Evolutionary conservation across 2,113 vertebrate genomes (phyloP), one percentile per base, ranked within the genome.

Genomic region (Lasiurus borealis): DNA sequence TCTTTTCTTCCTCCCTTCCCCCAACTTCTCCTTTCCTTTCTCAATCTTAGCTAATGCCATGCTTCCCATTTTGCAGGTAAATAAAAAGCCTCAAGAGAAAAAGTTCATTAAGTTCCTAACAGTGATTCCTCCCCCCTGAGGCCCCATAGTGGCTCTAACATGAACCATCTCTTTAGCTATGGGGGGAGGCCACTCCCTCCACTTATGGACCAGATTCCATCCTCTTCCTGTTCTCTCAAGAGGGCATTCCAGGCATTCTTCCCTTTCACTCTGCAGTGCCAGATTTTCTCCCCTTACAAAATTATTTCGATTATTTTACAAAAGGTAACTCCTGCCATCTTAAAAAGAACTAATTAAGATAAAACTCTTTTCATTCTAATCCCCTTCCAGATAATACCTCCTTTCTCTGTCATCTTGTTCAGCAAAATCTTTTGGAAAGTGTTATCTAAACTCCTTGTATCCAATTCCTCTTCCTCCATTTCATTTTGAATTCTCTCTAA

Each of bases 81-180:
- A 96, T 14, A n/a, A 48, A 54, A 69, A 84, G 16, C 83, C 64
- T 48, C 36, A 69, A 76, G 59, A 84, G 59, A 80, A 88, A 88
- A 66, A 44, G 27, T 34, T 71, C 48, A 62, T 2, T 68, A 93
- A 85, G 40, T 21, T 86, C 52, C 62, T 57, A 23, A 12, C 34
- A 23, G 25, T 21, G 5, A 90, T 68, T 80, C 54, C n/a, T 77
- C 9, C 75, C 29, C 81, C 25, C 27, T 85, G 81, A 66, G 90
- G 48, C 40, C 80, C 72, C 40, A 18, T 3, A 86, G 0, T 54
- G 68, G 71, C 19, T 44, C 54, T 31, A 64, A 50, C 59, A 64
- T 31, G 27, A 93, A 2, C 10, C 1, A 0, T 75, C 40, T 76
- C 83, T 48, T 16, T 1, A 44, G 18, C 48, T 62, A 19, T 13